Base-by-base conservation (phyloP, 2,113 vertebrate species). In the Chionomys nivalis region DNA sequence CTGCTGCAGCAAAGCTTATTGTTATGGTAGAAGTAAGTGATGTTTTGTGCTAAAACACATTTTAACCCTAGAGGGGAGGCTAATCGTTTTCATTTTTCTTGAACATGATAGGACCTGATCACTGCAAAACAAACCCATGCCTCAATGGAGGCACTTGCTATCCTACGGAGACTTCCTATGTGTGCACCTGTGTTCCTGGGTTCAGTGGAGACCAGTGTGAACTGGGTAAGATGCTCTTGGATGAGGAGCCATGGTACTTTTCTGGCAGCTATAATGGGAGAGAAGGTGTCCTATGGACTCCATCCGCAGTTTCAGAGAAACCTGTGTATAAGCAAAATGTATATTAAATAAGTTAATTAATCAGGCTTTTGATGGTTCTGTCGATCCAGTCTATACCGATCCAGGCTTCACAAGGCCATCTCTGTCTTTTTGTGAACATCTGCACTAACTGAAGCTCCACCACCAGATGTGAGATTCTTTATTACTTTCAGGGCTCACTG, bases 121-220 rank as follows among this genome's bases (percentile, higher is more conserved):
- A 97, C 0, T 99, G 99, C 98, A 98, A 98, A 95, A 98, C 98
- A 11, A 99, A 99, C 96, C 98, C 99, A 9, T 99, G 99, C 98
- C 98, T 99, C 78, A 99, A 99, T 83, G 99, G 99, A 93, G 99
- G 99, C 39, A 99, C 99, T 92, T 99, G 99, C 97, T 99, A 98
- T 82, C 98, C 98, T 14, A 99, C 97, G 5, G 99, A 99, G 13
- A 98, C 97, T 7, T 98, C 98, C 96, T 98, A 98, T 61, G 98
- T 98, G 39, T 99, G 99, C 77, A 99, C 98, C 77, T 99, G 99
- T 96, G 98, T 99, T 94, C 99, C 99, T 42, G 99, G 99, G 87
- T 99, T 99, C 98, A 99, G 19, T 5, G 99, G 99, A 3, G 99
- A 99, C 87, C 99, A 94, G 36, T 99, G 99, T 98, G 99, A 99